Evolutionary conservation across 2,113 vertebrate genomes (phyloP).

Genomic region (Mobula birostris): DNA sequence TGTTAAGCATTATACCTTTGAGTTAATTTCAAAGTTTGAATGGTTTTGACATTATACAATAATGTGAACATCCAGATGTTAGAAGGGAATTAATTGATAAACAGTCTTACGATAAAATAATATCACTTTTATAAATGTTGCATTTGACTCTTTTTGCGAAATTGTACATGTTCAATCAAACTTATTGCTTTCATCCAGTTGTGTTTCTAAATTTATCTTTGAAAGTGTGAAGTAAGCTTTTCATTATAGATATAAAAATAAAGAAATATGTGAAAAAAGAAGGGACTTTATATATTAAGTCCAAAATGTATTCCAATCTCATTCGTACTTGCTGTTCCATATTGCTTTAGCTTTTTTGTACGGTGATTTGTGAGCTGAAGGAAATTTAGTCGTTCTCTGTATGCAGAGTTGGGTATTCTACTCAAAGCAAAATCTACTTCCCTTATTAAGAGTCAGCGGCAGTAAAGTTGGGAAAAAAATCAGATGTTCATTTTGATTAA

Average conservation of each 20-base stretch:
- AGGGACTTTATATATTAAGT: not conserved
- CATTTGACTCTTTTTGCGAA: not conserved
- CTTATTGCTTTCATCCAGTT: not conserved
- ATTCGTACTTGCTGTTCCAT: not conserved
- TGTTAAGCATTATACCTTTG: not conserved
- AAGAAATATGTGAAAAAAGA: not conserved
- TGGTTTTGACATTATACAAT: not conserved
- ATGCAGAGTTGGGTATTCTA: not conserved
- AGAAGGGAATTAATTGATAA: not conserved
- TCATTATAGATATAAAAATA: slow-evolving; percentile 6
- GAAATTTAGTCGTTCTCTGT: not conserved
- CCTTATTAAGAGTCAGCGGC: not conserved
- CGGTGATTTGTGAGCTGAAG: not conserved
- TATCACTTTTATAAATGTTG: not conserved
- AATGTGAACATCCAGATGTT: not conserved
- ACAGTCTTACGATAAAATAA: not conserved
- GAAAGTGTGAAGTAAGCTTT: not conserved
- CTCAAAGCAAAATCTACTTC: not conserved
- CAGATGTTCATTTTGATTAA: slow-evolving; percentile 8
- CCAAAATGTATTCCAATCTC: not conserved
- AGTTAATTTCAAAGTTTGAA: not conserved
- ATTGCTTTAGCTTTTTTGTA: not conserved
- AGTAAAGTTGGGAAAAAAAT: not conserved
- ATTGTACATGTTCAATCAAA: not conserved
- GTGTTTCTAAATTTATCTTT: not conserved